Conservation (phyloP, 2,888 invertebrate genomes). For the Agrochola lota region DNA sequence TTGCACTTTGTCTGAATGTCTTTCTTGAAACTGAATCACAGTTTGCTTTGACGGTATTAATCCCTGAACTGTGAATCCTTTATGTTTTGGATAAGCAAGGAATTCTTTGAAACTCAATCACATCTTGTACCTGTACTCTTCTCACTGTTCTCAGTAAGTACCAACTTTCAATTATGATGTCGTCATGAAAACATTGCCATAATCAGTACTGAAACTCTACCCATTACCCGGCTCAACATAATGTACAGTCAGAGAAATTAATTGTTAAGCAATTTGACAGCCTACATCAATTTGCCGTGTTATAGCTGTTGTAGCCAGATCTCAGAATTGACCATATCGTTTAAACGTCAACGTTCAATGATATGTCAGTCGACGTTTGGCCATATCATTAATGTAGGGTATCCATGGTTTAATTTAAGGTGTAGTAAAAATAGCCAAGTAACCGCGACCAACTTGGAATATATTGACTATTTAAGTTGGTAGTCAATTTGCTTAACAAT, state of each 20-base stretch:
- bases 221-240: not conserved
- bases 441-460: too few species aligned
- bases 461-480: not conserved
- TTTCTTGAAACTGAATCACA: slow-evolving; percentile 2
- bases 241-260: not conserved
- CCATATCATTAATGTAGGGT: too few species aligned
- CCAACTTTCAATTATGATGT: not conserved
- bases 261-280: not conserved
- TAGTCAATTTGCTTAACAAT: not conserved
- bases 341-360: too few species aligned
- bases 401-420: too few species aligned
- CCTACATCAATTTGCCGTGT: not conserved
- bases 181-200: not conserved
- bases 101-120: not conserved
- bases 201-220: not conserved
- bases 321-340: too few species aligned
- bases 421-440: too few species aligned
- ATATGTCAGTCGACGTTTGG: too few species aligned
- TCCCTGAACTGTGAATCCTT: not conserved
- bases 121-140: not conserved
- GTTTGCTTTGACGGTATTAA: slow-evolving; percentile 1
- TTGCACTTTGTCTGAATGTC: slow-evolving; percentile 9
- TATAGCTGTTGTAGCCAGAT: too few species aligned
- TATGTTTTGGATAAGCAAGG: not conserved
- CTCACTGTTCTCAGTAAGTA: not conserved